A percentile compares a stretch with the other conserved stretches of the same genome.
Evolutionary conservation across 2,797 vertebrate species (phyloP).

Genomic region (Lates japonicus): DNA sequence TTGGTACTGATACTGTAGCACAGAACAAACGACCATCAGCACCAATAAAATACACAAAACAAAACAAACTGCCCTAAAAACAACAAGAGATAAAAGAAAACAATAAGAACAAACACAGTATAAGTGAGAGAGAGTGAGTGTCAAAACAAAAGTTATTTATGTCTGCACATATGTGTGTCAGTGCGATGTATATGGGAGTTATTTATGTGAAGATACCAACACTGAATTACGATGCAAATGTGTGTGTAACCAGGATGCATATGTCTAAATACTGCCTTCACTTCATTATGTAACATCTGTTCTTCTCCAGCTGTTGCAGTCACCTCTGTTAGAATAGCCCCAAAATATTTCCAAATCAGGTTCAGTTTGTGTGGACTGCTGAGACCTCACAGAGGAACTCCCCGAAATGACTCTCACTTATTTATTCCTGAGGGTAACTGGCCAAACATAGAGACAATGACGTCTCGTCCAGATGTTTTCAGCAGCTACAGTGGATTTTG

Average conservation of each 20-base stretch:
- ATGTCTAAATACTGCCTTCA: neutral
- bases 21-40: neutral
- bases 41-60: too few relatives aligned
- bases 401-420: neutral
- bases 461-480: slow-evolving; percentile 37
- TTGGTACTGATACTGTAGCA: neutral
- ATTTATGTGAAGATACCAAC: neutral
- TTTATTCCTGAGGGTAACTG: neutral
- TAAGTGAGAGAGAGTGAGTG: neutral
- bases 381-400: neutral
- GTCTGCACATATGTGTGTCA: neutral
- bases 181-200: neutral
- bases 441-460: neutral
- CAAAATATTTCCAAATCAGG: neutral
- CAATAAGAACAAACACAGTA: neutral
- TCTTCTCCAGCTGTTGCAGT: slow-evolving; percentile 34
- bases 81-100: neutral
- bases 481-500: neutral
- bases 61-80: too few relatives aligned
- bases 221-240: neutral
- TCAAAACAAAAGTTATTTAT: neutral
- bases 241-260: neutral
- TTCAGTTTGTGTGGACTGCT: neutral
- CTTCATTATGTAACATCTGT: slow-evolving; percentile 35
- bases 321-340: neutral